Percentiles rank a stretch among this genome's conserved stretches.
Conservation (phyloP, 2,797 vertebrate species). For the Malacoctenus gilli region DNA sequence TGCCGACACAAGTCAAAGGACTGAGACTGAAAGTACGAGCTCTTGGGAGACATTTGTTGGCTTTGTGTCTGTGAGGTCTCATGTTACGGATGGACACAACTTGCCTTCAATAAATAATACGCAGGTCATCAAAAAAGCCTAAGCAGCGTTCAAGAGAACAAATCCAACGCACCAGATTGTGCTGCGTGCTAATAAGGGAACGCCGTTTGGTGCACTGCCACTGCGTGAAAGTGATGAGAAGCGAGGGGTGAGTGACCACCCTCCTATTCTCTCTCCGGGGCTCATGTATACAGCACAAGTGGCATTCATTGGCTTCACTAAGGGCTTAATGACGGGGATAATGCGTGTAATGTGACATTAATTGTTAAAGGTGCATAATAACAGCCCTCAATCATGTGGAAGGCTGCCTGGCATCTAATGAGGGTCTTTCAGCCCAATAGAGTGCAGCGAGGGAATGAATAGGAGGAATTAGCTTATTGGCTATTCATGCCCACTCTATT, state of each 20-base stretch:
- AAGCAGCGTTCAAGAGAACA: conserved; percentile 12
- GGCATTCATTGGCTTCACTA: conserved; percentile 81
- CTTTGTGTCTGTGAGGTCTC: neutral
- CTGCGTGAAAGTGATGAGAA: conserved; percentile 69
- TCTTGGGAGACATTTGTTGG: neutral
- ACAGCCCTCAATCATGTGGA: conserved; percentile 84
- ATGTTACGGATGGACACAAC: neutral
- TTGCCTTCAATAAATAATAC: conserved; percentile 2
- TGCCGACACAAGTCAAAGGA: too few species aligned
- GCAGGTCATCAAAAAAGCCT: too few species aligned
- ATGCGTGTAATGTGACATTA: conserved; percentile 87
- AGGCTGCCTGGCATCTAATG: conserved; percentile 83
- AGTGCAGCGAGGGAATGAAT: conserved; percentile 81
- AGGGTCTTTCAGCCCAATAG: conserved; percentile 81
- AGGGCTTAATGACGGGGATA: conserved; percentile 84
- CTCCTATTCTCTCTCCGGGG: conserved; percentile 62
- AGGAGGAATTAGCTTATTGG: conserved; percentile 84
- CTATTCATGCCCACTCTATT: conserved; percentile 87
- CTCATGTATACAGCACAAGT: conserved; percentile 83
- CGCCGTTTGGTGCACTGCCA: conserved; percentile 50
- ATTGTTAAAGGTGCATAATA: conserved; percentile 86
- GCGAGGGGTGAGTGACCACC: conserved; percentile 65
- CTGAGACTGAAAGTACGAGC: neutral
- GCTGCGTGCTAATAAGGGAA: conserved; percentile 59
- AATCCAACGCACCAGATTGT: conserved; percentile 46